Conservation (phyloP, 2,797 vertebrate species). For the Neosilurus mollespiculum region DNA sequence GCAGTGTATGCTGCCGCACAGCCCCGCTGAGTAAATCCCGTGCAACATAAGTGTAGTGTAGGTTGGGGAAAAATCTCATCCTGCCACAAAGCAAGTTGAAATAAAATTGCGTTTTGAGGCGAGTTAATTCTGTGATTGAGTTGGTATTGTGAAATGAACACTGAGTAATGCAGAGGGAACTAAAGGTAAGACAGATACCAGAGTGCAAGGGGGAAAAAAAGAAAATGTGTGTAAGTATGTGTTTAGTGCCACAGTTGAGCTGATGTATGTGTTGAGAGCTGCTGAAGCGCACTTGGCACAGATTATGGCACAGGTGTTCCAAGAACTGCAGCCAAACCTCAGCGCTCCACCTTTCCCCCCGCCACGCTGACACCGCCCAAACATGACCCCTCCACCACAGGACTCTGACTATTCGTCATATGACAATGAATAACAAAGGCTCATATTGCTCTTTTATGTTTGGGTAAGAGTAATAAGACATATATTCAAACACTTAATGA, state of each 20-base stretch:
- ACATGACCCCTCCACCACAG: constrained; percentile 38
- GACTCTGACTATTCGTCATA: constrained; percentile 6
- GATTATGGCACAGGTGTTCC: constrained; percentile 44
- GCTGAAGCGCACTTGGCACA: constrained; percentile 44
- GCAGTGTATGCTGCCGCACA: constrained; percentile 54
- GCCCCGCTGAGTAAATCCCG: constrained; percentile 67
- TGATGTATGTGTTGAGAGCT: constrained; percentile 30
- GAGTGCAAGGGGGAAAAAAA: neutral
- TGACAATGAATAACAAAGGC: neutral
- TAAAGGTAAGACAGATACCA: neutral
- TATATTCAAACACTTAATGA: constrained; percentile 2
- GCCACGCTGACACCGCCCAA: constrained; percentile 39
- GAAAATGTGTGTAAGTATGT: constrained; percentile 8
- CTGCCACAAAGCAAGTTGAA: constrained; percentile 31
- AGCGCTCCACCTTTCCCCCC: constrained; percentile 41
- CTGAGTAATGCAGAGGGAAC: neutral
- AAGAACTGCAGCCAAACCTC: constrained; percentile 42
- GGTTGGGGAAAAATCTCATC: constrained; percentile 48
- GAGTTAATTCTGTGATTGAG: constrained; percentile 37
- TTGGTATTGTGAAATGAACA: constrained; percentile 22
- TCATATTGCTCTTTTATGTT: neutral
- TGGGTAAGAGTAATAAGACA: neutral
- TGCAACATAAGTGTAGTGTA: constrained; percentile 67
- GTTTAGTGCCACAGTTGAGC: constrained; percentile 29
- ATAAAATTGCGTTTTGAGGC: constrained; percentile 37